phyloP scores from a whole-genome alignment of 2,113 vertebrate species.

The Amphilophus citrinellus region DNA sequence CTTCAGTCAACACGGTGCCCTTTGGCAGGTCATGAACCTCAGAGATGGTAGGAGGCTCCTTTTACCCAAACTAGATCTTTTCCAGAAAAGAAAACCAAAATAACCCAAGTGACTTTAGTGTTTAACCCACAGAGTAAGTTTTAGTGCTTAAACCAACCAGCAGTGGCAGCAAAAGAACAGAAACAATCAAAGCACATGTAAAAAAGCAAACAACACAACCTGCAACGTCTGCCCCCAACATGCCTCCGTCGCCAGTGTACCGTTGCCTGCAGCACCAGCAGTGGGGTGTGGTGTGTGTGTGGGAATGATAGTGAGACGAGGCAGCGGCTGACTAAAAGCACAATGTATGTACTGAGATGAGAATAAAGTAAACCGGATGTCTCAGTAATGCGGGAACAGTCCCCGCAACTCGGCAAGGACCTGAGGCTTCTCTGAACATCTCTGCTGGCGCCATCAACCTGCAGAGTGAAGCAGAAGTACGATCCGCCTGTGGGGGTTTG shows the following conservation, averaged over 20 bases:
- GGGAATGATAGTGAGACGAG: neutral
- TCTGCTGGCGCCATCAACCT: neutral
- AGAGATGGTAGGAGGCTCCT: no score
- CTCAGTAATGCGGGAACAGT: neutral
- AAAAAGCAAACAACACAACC: neutral
- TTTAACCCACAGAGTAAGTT: neutral
- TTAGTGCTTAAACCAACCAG: neutral
- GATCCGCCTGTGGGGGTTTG: neutral
- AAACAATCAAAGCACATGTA: neutral
- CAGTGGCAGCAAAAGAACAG: accelerated
- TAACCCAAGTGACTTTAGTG: no score
- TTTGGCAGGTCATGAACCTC: no score
- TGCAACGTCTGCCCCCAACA: neutral
- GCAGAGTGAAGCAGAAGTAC: neutral
- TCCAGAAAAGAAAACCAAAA: no score
- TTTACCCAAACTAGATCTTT: no score
- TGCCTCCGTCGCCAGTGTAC: neutral
- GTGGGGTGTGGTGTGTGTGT: neutral
- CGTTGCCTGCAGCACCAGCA: no score
- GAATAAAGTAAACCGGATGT: neutral
- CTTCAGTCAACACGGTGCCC: no score
- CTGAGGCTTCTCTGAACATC: no score
- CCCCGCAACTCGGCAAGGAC: no score
- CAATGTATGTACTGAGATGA: no score
- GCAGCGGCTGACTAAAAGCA: neutral